A percentile compares a stretch with the other conserved stretches of the same genome.
phyloP scores from a whole-genome alignment of 2,888 invertebrate genomes.

The Platycheirus rosarum region DNA sequence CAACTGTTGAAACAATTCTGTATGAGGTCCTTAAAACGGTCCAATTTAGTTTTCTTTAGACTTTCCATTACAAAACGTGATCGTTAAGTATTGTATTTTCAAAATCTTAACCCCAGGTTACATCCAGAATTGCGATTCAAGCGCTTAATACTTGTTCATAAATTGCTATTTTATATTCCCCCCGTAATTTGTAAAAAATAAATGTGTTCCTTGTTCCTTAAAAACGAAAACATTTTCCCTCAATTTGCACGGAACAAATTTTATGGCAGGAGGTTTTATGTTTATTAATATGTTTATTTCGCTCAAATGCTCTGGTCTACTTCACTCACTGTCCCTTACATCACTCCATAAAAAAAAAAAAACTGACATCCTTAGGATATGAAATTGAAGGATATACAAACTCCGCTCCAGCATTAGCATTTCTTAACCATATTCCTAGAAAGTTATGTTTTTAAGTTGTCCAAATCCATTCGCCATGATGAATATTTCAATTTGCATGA shows the following conservation, averaged over 20 bases:
- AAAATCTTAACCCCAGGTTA: too few relatives aligned
- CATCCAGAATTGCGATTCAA: too few relatives aligned
- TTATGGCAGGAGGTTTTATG: conserved; percentile 40
- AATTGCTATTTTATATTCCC: too few relatives aligned
- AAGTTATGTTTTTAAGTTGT: conserved; percentile 52
- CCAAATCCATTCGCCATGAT: conserved; percentile 53
- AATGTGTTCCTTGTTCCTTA: too few relatives aligned
- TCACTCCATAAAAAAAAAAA: conserved; percentile 48
- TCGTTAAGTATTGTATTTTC: too few relatives aligned
- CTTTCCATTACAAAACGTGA: too few relatives aligned
- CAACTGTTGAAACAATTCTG: too few relatives aligned
- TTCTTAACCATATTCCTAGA: conserved; percentile 46
- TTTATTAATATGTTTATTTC: conserved; percentile 51
- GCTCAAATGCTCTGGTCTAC: conserved; percentile 19
- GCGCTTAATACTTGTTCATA: too few relatives aligned
- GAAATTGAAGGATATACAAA: conserved; percentile 49
- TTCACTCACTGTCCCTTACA: conserved; percentile 14
- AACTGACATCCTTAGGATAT: conserved; percentile 39
- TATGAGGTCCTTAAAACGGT: too few relatives aligned
- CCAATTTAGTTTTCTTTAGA: too few relatives aligned
- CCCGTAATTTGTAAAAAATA: too few relatives aligned
- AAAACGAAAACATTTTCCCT: background rate
- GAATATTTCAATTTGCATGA: conserved; percentile 70
- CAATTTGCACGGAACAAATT: conserved; percentile 35
- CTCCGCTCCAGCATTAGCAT: conserved; percentile 54